Conservation (phyloP, 2,113 vertebrate species). For the Camelus bactrianus region DNA sequence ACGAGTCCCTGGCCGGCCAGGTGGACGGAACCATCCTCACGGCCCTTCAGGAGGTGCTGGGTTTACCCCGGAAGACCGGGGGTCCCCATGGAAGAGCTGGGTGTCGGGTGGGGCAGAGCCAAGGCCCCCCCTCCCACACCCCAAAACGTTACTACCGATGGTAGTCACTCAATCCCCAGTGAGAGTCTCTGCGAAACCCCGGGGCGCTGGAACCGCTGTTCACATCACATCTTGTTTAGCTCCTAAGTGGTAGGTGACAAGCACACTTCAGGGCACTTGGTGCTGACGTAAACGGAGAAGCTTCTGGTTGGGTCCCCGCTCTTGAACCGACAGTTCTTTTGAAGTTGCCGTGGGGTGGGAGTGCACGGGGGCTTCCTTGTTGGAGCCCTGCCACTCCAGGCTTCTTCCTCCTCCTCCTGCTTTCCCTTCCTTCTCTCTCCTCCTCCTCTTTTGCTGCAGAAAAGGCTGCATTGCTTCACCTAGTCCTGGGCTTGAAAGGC, state of each 20-base stretch:
- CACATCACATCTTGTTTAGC: background rate
- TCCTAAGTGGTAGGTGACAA: background rate
- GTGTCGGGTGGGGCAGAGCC: background rate
- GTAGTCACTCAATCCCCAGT: background rate
- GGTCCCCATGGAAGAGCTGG: background rate
- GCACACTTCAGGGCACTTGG: background rate
- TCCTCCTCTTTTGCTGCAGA: background rate
- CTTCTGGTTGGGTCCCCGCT: background rate
- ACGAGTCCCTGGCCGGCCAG: background rate
- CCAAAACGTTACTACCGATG: background rate
- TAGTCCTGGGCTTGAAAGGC: background rate
- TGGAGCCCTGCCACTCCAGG: background rate
- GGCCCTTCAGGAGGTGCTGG: background rate
- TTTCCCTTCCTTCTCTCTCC: background rate
- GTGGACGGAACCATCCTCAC: rapidly evolving
- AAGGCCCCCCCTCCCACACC: background rate
- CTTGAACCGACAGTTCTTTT: no score
- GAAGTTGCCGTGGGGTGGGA: background rate
- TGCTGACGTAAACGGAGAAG: rapidly evolving
- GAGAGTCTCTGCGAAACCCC: background rate
- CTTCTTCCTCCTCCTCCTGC: no score
- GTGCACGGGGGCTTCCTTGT: background rate
- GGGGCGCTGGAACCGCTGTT: background rate
- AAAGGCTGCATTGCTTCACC: background rate
- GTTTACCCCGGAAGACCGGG: background rate